Evolutionary conservation across 2,888 invertebrate genomes (phyloP).

Genomic region (Blastobasis adustella): DNA sequence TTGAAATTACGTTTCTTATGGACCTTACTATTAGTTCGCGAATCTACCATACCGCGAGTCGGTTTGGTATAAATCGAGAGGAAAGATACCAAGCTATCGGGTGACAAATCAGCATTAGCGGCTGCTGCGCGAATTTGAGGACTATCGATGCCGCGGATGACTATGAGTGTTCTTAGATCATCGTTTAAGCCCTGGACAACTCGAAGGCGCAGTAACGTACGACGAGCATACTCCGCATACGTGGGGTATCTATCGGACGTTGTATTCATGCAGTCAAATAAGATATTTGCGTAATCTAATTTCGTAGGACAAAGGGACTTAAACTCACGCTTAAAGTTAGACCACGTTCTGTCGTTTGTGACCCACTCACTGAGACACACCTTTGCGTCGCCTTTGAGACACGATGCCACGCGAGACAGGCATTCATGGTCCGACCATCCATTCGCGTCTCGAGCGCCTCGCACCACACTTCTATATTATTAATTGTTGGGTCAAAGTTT

Average conservation of each 20-base stretch:
- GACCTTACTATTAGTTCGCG: too few relatives aligned
- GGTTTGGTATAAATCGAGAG: not conserved
- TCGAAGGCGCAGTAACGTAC: slow-evolving; percentile 7
- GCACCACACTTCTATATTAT: too few relatives aligned
- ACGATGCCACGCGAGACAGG: too few relatives aligned
- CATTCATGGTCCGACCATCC: too few relatives aligned
- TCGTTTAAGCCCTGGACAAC: slow-evolving; percentile 11
- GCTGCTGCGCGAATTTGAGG: slow-evolving; percentile 12
- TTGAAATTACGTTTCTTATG: too few relatives aligned
- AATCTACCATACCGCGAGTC: too few relatives aligned
- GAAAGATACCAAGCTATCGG: not conserved
- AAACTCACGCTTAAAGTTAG: not conserved
- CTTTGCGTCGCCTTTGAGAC: too few relatives aligned
- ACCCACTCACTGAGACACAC: too few relatives aligned
- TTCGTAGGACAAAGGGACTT: not conserved
- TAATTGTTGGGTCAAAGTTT: too few relatives aligned
- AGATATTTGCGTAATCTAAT: not conserved
- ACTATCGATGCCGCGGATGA: slow-evolving; percentile 11
- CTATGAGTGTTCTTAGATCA: slow-evolving; percentile 8
- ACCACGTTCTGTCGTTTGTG: not conserved
- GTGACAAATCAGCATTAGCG: slow-evolving; percentile 7
- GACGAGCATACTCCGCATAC: slow-evolving; percentile 10
- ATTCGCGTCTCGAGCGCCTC: too few relatives aligned
- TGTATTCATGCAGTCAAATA: not conserved
- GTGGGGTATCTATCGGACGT: slow-evolving; percentile 4